Conservation (phyloP, 2,888 invertebrate species). For the Netelia fuscicornis region DNA sequence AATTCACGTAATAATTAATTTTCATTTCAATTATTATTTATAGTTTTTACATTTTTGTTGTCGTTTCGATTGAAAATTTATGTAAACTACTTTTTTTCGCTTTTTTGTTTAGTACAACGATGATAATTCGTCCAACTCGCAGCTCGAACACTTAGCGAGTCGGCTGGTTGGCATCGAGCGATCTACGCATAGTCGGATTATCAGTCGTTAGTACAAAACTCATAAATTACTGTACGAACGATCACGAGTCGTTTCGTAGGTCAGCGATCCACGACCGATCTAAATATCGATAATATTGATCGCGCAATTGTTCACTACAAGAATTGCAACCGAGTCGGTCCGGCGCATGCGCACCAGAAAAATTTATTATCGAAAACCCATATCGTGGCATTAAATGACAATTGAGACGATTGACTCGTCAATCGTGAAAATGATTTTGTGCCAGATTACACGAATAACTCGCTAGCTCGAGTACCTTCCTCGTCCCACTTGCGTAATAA, state of each 20-base stretch:
- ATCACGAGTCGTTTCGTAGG: neutral
- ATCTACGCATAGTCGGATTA: neutral
- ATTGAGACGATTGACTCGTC: constrained; percentile 52
- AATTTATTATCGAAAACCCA: neutral
- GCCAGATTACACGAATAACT: constrained; percentile 30
- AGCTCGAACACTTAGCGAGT: neutral
- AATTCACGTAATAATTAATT: neutral
- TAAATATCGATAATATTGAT: neutral
- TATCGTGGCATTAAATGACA: constrained; percentile 23
- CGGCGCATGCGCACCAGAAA: neutral
- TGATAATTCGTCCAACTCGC: neutral
- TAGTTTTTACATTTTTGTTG: too few relatives aligned
- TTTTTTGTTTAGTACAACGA: too few relatives aligned
- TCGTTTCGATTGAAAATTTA: too few relatives aligned
- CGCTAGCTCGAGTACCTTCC: constrained; percentile 1
- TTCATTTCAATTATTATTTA: neutral
- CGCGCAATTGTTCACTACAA: too few relatives aligned
- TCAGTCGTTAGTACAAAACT: neutral
- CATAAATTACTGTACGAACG: neutral
- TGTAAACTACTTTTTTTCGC: too few relatives aligned
- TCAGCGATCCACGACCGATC: neutral
- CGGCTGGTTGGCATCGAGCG: neutral
- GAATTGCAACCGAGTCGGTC: too few relatives aligned
- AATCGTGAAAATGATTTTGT: constrained; percentile 54
- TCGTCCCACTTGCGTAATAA: neutral